phyloP scores from a whole-genome alignment of 2,888 invertebrate species.

The Sericinus montela region DNA sequence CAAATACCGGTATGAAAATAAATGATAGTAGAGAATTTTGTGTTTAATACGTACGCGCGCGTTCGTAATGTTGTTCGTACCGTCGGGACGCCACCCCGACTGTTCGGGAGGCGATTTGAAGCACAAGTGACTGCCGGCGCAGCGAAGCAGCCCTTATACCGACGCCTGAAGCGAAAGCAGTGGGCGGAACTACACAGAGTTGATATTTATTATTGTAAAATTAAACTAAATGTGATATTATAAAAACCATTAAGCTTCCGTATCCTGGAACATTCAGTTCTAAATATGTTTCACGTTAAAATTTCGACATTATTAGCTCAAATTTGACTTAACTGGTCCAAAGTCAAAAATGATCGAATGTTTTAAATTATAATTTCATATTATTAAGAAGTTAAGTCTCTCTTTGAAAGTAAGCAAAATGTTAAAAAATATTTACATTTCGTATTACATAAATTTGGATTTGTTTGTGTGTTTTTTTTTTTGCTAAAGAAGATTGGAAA shows the following conservation, averaged over 20 bases:
- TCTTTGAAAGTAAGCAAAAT: too few species aligned
- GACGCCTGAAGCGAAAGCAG: conserved; percentile 42
- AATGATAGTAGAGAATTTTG: conserved; percentile 7
- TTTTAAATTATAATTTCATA: too few species aligned
- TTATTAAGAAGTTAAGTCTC: too few species aligned
- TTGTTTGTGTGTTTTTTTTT: too few species aligned
- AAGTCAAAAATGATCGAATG: too few species aligned
- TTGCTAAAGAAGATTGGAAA: too few species aligned
- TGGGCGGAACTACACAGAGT: conserved; percentile 50
- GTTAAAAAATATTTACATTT: too few species aligned
- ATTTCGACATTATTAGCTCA: too few species aligned
- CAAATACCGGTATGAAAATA: conserved; percentile 8
- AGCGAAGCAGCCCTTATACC: conserved; percentile 60
- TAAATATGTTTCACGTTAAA: too few species aligned
- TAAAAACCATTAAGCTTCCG: not conserved
- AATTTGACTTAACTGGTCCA: too few species aligned
- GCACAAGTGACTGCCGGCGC: conserved; percentile 55
- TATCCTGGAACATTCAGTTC: too few species aligned
- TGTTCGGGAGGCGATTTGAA: conserved; percentile 55
- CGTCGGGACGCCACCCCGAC: conserved; percentile 51
- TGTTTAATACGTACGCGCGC: conserved; percentile 65
- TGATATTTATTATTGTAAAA: conserved; percentile 10
- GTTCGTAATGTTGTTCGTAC: conserved; percentile 43
- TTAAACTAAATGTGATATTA: not conserved
- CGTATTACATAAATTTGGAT: too few species aligned